Base-by-base conservation (phyloP, 53 echinoderm and acorn worm genomes). In the Holothuria scabra region DNA sequence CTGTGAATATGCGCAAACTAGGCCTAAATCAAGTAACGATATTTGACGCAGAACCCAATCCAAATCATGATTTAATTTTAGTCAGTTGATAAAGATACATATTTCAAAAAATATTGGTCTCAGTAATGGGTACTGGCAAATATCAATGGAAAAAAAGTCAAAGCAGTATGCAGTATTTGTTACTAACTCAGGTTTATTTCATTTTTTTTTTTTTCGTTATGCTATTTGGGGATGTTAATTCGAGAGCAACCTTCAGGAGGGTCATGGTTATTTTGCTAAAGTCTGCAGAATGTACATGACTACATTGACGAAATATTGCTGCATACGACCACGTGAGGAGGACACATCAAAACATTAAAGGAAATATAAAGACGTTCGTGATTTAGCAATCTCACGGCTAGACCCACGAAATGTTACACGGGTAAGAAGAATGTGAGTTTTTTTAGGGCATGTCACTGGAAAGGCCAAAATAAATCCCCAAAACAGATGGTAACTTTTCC, bases 261-360 rank as follows among this genome's bases (percentile, higher is more conserved):
- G 64, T 87, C 13, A 87, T 87, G 87, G 35, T 83, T 58, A 60
- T 26, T 33, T 60, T 84, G 41, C 25, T 88, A 13, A 61, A 56
- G 74, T 34, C 21, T 87, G 16, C 13, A 83, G 7, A 67, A 79
- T 20, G 82, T 81, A 12, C n/a, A 66, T 18, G 83, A 88, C 35
- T 88, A 84, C 56, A 88, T 88, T 12, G 88, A 88, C 38, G 88
- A 88, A 32, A 84, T 88, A 24, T 62, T 88, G 8, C 28, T 88
- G 2, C 83, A 83, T 35, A 68, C 88, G 7, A 20, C 35, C 8
- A 46, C 83, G 2, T 88, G 88, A 83, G 83, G 83, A 41, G 59
- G 70, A 28, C 88, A 88, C 21, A 8, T 81, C 7, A 30, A 21
- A 5, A 70, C 59, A 2, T 59, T 87, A 8, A 65, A 26, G n/a